Conservation (phyloP, 1,140 invertebrate genomes). For the Aphaenogaster floridana region DNA sequence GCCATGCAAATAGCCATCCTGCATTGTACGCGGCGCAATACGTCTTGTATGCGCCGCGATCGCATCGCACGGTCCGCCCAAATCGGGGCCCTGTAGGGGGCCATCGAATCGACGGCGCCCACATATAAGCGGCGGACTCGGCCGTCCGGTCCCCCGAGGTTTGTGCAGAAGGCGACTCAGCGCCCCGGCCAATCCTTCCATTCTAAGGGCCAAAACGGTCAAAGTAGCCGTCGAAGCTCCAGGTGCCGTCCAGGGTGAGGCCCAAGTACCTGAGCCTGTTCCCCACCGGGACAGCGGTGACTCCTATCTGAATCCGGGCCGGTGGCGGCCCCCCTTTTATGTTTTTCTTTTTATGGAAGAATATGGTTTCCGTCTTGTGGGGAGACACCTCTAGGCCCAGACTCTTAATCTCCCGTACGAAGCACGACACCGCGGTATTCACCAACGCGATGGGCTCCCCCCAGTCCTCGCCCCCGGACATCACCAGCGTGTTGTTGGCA, state of each 20-base stretch:
- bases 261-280: background rate
- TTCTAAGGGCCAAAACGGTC: background rate
- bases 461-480: background rate
- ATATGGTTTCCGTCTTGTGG: background rate
- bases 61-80: background rate
- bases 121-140: background rate
- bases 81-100: background rate
- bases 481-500: background rate
- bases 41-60: background rate
- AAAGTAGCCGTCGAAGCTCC: background rate
- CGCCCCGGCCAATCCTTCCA: background rate
- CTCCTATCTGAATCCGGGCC: background rate
- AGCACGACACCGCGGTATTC: background rate
- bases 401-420: background rate
- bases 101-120: background rate
- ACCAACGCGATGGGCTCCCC: background rate
- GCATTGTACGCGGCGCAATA: background rate
- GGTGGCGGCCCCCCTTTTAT: background rate
- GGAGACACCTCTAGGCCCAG: background rate
- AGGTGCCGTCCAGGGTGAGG: background rate
- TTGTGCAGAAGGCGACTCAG: background rate
- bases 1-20: too few relatives aligned
- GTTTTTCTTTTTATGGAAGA: background rate
- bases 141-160: background rate
- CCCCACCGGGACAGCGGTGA: background rate